phyloP scores from a whole-genome alignment of 2,113 vertebrate species.

The Podarcis muralis region DNA sequence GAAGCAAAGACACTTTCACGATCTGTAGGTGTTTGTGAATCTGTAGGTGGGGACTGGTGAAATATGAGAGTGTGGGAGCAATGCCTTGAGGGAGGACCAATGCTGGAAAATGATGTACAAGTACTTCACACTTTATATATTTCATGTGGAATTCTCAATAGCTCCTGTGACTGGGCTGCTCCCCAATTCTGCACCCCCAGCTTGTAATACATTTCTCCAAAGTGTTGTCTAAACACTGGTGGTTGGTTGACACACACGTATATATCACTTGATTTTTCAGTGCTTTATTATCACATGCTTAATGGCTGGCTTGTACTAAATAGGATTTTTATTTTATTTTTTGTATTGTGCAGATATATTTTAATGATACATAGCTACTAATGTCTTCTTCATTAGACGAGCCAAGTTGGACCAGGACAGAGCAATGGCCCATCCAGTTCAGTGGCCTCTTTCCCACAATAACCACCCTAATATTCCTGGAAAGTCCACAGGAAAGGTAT shows the following conservation, averaged over 20 bases:
- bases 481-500: not conserved
- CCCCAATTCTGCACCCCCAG: not conserved
- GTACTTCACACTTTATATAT: not conserved
- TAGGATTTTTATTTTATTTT: not conserved
- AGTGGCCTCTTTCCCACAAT: not conserved
- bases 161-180: not conserved
- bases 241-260: not conserved
- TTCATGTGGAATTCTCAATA: not conserved
- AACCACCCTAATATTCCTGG: not conserved
- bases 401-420: not conserved
- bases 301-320: not conserved
- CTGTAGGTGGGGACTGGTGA: not conserved
- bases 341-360: too few relatives aligned
- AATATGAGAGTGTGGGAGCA: not conserved
- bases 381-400: not conserved
- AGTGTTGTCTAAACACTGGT: not conserved
- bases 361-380: not conserved
- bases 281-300: not conserved
- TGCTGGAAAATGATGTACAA: not conserved
- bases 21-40: not conserved
- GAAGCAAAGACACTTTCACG: constrained; percentile 15
- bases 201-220: not conserved
- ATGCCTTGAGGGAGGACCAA: not conserved
- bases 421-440: too few relatives aligned
- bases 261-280: not conserved